Evolutionary conservation across 2,797 vertebrate genomes (phyloP).

Genomic region (Peromyscus aztecus): DNA sequence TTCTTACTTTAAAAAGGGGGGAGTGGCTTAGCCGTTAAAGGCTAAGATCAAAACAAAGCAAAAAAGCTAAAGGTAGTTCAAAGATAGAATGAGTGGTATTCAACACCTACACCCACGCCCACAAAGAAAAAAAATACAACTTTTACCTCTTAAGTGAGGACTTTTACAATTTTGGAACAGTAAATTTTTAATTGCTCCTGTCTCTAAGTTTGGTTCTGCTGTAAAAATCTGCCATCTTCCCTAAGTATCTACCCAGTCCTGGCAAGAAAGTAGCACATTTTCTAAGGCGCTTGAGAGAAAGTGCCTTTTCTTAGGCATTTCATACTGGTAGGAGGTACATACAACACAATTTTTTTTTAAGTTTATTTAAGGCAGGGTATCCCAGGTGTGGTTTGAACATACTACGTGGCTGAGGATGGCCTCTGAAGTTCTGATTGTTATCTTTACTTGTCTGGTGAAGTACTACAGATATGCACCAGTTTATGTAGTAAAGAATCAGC

Average conservation of each 20-base stretch:
- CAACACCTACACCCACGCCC: not conserved
- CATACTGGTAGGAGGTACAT: not conserved
- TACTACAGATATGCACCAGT: not conserved
- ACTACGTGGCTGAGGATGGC: not conserved
- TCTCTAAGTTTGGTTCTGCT: not conserved
- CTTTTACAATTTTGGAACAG: not conserved
- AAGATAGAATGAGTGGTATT: not conserved
- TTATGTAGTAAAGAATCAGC: not conserved
- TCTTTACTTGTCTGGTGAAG: not conserved
- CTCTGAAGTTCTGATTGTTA: not conserved
- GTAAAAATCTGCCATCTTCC: not conserved
- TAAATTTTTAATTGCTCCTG: not conserved
- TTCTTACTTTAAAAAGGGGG: not conserved
- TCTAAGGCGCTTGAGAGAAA: not conserved
- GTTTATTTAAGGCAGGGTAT: not conserved
- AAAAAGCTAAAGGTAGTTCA: not conserved
- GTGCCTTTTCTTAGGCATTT: not conserved
- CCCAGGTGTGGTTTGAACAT: not conserved
- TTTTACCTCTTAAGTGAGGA: not conserved
- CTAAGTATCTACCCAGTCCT: not conserved
- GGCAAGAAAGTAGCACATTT: not conserved
- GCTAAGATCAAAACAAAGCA: not conserved
- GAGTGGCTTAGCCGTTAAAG: not conserved
- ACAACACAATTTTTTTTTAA: not conserved
- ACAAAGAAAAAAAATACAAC: not conserved